A percentile compares a stretch with the other conserved stretches of the same genome.
phyloP scores from a whole-genome alignment of 2,797 vertebrate species.

The Periophthalmus magnuspinnatus region DNA sequence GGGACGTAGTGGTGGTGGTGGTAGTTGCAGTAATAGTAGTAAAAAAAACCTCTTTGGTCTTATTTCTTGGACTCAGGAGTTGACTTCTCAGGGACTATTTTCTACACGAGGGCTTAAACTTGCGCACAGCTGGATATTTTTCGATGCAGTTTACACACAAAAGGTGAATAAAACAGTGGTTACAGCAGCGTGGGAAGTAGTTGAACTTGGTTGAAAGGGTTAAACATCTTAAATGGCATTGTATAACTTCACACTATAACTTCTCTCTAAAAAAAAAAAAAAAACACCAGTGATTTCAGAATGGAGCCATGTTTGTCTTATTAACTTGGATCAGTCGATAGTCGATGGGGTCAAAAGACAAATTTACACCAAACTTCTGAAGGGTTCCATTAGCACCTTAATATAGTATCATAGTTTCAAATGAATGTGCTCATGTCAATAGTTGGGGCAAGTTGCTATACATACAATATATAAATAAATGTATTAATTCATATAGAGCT shows the following conservation, averaged over 20 bases:
- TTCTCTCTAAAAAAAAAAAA: neutral
- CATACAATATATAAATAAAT: neutral
- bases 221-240: neutral
- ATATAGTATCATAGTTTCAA: too few relatives aligned
- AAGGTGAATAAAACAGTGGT: conserved; percentile 1
- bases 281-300: neutral
- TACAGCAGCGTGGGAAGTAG: conserved; percentile 2
- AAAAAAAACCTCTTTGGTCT: neutral
- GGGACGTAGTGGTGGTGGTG: neutral
- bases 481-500: neutral
- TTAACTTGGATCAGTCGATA: neutral
- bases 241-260: neutral
- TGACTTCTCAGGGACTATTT: neutral
- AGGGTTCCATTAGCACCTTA: conserved; percentile 3
- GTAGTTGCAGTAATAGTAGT: neutral
- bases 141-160: neutral
- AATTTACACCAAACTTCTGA: neutral
- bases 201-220: neutral
- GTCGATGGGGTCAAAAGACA: conserved; percentile 6
- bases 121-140: neutral
- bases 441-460: neutral
- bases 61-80: neutral
- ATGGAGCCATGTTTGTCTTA: neutral
- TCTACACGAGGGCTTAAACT: neutral
- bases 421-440: neutral